These are phyloP conservation scores for Bembecia ichneumoniformis DNA, from an alignment of 2,888 invertebrate species.

Conservation along the genomic window DNA sequence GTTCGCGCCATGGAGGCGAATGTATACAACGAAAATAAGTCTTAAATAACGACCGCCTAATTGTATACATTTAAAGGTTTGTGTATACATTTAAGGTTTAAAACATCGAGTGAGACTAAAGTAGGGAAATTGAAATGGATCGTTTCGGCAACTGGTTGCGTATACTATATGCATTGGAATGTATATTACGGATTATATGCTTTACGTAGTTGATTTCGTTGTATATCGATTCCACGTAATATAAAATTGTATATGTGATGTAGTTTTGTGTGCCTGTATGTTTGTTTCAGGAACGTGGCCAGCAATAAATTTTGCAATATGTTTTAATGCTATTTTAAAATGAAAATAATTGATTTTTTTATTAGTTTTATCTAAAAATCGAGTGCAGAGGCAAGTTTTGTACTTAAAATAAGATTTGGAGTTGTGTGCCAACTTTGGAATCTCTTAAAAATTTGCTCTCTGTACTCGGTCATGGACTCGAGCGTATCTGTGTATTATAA, in stretches of 20 bases:
- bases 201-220: not conserved
- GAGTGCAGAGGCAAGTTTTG: constrained; percentile 24
- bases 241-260: constrained; percentile 27
- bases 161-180: no score
- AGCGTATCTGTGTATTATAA: constrained; percentile 7
- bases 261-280: constrained; percentile 40
- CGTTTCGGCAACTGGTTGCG: no score
- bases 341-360: constrained; percentile 20
- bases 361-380: not conserved
- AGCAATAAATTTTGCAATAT: constrained; percentile 58
- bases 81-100: constrained; percentile 2
- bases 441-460: constrained; percentile 19
- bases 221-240: constrained; percentile 1
- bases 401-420: constrained; percentile 24
- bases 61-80: constrained; percentile 1
- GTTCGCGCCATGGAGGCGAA: no score
- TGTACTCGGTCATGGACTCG: constrained; percentile 21
- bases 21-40: constrained; percentile 36
- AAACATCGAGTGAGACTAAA: not conserved
- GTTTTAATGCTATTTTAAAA: constrained; percentile 17
- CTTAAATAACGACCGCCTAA: constrained; percentile 6
- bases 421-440: constrained; percentile 20
- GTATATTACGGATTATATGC: not conserved
- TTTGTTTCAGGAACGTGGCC: constrained; percentile 38
- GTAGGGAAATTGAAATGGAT: not conserved